Evolutionary conservation across 2,113 vertebrate genomes (phyloP).

Genomic region (Miniopterus natalensis): DNA sequence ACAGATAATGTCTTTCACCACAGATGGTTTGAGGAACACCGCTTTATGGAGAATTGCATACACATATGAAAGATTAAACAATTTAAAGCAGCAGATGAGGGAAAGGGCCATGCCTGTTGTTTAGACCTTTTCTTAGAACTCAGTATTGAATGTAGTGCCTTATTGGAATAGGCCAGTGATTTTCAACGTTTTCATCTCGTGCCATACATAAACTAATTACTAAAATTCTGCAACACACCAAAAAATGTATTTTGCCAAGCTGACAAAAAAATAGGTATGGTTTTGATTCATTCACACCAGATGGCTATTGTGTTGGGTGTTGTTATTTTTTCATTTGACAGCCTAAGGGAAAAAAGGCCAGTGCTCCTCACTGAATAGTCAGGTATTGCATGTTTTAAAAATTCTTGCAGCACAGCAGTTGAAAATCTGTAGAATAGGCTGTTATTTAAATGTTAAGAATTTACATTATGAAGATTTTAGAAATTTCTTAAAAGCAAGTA

Average conservation of each 20-base stretch:
- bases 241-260: background rate
- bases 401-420: background rate
- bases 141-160: background rate
- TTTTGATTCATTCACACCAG: background rate
- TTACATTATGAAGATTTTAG: constrained; percentile 32
- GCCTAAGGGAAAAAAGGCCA: background rate
- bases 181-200: background rate
- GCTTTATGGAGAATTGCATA: background rate
- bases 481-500: background rate
- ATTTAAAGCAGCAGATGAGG: background rate
- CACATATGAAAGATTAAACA: background rate
- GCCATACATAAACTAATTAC: background rate
- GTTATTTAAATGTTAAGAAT: background rate
- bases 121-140: background rate
- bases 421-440: background rate
- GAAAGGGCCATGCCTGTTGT: background rate
- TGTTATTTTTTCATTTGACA: background rate
- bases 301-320: background rate
- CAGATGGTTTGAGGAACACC: background rate
- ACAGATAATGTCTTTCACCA: background rate
- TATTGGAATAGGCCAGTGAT: background rate
- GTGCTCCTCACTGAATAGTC: background rate
- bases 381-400: background rate
- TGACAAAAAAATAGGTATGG: background rate
- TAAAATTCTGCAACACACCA: background rate